phyloP scores from a whole-genome alignment of 2,113 vertebrate species.

The Cephalopholis sonnerati region DNA sequence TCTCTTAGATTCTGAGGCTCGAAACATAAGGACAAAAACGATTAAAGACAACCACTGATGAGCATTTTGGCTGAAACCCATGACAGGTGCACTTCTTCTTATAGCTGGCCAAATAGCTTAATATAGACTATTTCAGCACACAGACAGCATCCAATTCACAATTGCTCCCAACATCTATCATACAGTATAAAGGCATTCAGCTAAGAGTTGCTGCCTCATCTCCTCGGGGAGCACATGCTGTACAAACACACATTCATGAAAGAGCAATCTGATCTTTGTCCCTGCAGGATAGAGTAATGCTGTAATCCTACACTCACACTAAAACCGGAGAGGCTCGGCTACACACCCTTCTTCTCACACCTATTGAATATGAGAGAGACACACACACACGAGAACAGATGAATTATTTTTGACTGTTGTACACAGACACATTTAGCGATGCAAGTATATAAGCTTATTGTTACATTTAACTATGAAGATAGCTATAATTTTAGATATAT shows the following conservation, averaged over 20 bases:
- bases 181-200: slow-evolving; percentile 24
- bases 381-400: slow-evolving; percentile 2
- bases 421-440: neutral
- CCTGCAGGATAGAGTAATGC: slow-evolving; percentile 64
- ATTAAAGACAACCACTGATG: slow-evolving; percentile 4
- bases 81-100: neutral
- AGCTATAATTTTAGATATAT: neutral
- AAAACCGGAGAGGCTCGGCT: slow-evolving; percentile 61
- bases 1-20: neutral
- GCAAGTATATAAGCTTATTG: neutral
- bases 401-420: neutral
- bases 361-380: slow-evolving; percentile 12
- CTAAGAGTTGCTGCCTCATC: slow-evolving; percentile 18
- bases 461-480: neutral
- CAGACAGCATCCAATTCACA: neutral
- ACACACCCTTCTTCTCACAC: slow-evolving; percentile 70
- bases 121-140: neutral
- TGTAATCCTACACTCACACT: slow-evolving; percentile 74
- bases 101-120: neutral
- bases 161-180: neutral
- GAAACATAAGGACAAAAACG: neutral
- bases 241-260: slow-evolving; percentile 56
- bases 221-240: slow-evolving; percentile 39
- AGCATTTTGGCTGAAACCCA: neutral
- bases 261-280: slow-evolving; percentile 80